Percentiles rank a stretch among this genome's conserved stretches.
Evolutionary conservation across 2,888 invertebrate genomes (phyloP).

Genomic region (Ectobius pallidus): DNA sequence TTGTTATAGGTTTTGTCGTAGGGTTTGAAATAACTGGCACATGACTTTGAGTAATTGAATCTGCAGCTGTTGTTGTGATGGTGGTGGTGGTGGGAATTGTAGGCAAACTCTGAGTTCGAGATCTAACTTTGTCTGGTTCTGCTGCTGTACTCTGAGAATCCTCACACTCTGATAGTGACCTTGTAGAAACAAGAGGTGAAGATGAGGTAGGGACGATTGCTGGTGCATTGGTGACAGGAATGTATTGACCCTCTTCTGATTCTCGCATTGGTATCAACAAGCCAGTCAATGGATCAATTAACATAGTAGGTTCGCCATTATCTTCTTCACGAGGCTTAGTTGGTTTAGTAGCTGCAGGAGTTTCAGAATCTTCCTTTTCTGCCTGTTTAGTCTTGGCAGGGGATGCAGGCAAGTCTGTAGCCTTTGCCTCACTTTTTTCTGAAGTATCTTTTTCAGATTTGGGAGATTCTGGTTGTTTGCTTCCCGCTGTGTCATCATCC

Average conservation of each 20-base stretch:
- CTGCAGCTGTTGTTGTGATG: conserved; percentile 36
- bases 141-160: background rate
- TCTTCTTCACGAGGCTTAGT: conserved; percentile 40
- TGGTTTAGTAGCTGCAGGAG: conserved; percentile 34
- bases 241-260: conserved; percentile 72
- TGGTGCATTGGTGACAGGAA: conserved; percentile 56
- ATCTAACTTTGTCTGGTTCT: background rate
- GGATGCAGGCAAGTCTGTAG: conserved; percentile 48
- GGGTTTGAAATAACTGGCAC: conserved; percentile 38
- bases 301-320: conserved; percentile 64
- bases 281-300: conserved; percentile 78
- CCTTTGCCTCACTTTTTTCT: conserved; percentile 5
- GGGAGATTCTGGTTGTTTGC: conserved; percentile 43
- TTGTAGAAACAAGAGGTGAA: background rate
- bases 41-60: conserved; percentile 29
- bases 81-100: conserved; percentile 10
- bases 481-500: conserved; percentile 14
- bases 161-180: conserved; percentile 18
- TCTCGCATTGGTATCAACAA: conserved; percentile 72
- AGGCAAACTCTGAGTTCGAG: background rate
- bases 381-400: background rate
- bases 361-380: background rate
- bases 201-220: conserved; percentile 24
- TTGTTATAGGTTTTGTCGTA: conserved; percentile 23
- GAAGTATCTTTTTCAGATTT: conserved; percentile 45